Conservation (phyloP, 37 sponge, comb jelly and placozoan species). For the Ianthella basta region DNA sequence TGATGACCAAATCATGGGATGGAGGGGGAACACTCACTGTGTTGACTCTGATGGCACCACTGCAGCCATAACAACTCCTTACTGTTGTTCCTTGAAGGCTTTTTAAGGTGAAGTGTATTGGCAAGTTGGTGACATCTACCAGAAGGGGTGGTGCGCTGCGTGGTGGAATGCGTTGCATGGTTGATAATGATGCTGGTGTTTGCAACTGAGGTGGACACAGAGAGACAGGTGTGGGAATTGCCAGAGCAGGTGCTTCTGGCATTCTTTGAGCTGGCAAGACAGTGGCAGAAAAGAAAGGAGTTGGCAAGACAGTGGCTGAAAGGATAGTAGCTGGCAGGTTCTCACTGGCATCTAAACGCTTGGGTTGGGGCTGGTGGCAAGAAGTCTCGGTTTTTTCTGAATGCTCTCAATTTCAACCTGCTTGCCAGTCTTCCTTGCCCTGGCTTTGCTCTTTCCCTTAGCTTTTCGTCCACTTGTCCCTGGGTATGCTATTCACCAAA, state of each 20-base stretch:
- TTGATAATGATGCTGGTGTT: background rate
- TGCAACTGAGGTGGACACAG: slow-evolving; percentile 1
- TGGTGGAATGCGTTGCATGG: background rate
- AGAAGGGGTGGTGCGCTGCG: background rate
- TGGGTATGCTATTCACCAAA: background rate
- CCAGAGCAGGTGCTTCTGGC: too few species aligned
- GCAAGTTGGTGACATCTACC: background rate
- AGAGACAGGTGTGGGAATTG: too few species aligned
- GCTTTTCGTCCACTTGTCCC: background rate
- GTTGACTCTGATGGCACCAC: background rate
- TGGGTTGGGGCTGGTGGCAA: too few species aligned
- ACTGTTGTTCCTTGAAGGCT: background rate
- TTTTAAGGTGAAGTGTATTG: background rate
- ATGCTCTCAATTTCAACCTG: too few species aligned
- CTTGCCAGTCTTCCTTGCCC: background rate
- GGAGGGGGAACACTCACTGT: slow-evolving; percentile 12
- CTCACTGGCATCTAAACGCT: too few species aligned
- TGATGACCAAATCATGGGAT: slow-evolving; percentile 22
- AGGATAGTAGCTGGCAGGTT: too few species aligned
- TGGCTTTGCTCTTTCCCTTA: background rate
- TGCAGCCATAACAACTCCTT: slow-evolving; percentile 15
- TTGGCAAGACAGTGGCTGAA: too few species aligned
- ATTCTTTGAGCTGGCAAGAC: too few species aligned
- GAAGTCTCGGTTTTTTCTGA: too few species aligned
- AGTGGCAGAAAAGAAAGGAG: too few species aligned